These are phyloP conservation scores for Phortica variegata DNA, from an alignment of 1,140 invertebrate species.

Conservation along the genomic window DNA sequence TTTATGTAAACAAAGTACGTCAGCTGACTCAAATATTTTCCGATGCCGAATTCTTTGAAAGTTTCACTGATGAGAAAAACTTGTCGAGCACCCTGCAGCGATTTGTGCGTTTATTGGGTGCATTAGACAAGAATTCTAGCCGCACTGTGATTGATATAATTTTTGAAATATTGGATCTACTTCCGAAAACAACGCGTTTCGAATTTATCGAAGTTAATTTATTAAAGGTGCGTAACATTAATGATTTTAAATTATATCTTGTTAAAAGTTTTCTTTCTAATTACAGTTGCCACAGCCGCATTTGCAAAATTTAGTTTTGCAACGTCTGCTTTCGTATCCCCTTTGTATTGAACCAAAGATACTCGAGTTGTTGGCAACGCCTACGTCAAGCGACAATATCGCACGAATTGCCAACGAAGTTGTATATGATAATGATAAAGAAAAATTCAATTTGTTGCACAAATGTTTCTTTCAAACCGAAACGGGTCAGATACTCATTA, in stretches of 20 bases:
- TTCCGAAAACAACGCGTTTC: slow-evolving; percentile 58
- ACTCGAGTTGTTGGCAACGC: slow-evolving; percentile 59
- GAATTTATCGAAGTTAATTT: slow-evolving; percentile 58
- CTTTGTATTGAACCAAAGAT: slow-evolving; percentile 58
- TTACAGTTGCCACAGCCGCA: slow-evolving; percentile 26
- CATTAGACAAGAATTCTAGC: slow-evolving; percentile 46
- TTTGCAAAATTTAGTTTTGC: slow-evolving; percentile 56
- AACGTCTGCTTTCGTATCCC: slow-evolving; percentile 58
- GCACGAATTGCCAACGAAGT: slow-evolving; percentile 52
- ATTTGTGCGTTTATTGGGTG: slow-evolving; percentile 59
- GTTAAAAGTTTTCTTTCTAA: not conserved
- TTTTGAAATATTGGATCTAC: slow-evolving; percentile 62
- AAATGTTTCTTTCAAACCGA: slow-evolving; percentile 57
- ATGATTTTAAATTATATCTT: not conserved
- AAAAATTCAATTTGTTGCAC: slow-evolving; percentile 56
- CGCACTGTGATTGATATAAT: slow-evolving; percentile 62
- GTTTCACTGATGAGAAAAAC: slow-evolving; percentile 29
- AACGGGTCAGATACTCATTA: slow-evolving; percentile 57
- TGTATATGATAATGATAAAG: slow-evolving; percentile 51
- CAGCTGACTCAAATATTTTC: slow-evolving; percentile 38
- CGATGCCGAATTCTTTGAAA: slow-evolving; percentile 36
- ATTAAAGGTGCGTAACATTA: no score
- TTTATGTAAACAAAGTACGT: slow-evolving; percentile 34
- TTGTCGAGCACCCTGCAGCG: slow-evolving; percentile 59
- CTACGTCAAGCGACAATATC: slow-evolving; percentile 55